Percentiles rank a stretch among this genome's conserved stretches.
Evolutionary conservation across 2,888 invertebrate species (phyloP).

Genomic region (Lottia gigantea): DNA sequence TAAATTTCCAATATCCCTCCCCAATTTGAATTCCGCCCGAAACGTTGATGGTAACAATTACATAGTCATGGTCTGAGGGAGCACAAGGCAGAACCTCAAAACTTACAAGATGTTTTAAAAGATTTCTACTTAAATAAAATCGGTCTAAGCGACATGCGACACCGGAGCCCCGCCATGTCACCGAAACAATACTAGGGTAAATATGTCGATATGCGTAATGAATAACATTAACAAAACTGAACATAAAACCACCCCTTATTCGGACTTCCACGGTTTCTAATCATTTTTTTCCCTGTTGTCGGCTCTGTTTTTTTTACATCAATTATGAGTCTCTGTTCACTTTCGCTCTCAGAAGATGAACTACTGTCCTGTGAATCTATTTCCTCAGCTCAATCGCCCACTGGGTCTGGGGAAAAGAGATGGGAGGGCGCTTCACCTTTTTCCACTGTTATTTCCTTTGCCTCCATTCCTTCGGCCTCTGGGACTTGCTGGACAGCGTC

Average conservation of each 20-base stretch:
- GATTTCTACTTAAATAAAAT: background rate
- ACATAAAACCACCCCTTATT: too few relatives aligned
- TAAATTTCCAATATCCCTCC: slow-evolving; percentile 3
- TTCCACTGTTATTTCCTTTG: background rate
- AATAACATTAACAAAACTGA: too few relatives aligned
- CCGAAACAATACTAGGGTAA: slow-evolving; percentile 2
- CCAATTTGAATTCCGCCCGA: background rate
- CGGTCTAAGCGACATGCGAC: slow-evolving; percentile 6
- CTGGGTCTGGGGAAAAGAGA: too few relatives aligned
- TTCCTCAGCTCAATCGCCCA: too few relatives aligned
- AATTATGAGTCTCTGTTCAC: too few relatives aligned
- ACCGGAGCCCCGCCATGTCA: background rate
- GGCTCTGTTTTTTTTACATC: too few relatives aligned
- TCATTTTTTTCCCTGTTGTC: too few relatives aligned
- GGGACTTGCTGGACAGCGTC: background rate
- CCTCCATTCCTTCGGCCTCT: background rate
- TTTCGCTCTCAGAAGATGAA: too few relatives aligned
- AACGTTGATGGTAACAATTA: background rate
- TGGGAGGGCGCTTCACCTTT: too few relatives aligned
- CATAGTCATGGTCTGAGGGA: background rate
- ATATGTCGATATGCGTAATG: background rate
- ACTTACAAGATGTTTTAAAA: background rate
- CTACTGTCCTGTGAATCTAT: too few relatives aligned
- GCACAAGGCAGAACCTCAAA: slow-evolving; percentile 1
- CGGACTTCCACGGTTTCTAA: too few relatives aligned